These are phyloP conservation scores for Tachina grossa DNA, from an alignment of 2,888 invertebrate species.

Conservation along the genomic window DNA sequence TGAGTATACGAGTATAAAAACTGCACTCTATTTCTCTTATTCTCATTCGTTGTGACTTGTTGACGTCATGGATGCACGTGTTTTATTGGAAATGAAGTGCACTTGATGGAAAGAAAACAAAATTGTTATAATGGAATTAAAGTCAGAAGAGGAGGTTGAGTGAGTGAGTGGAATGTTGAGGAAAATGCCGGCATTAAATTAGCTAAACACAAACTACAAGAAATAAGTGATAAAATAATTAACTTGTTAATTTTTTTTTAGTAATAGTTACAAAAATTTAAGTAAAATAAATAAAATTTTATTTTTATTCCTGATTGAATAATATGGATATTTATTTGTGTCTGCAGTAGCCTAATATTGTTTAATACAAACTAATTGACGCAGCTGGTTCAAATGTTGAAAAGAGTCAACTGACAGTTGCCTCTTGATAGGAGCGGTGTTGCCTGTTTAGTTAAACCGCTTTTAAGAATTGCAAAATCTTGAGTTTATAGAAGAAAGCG, in stretches of 20 bases:
- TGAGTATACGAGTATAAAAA: background rate
- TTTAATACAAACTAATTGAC: no score
- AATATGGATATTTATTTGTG: no score
- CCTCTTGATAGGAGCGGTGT: no score
- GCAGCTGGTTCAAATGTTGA: no score
- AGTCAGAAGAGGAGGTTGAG: background rate
- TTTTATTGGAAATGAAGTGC: conserved; percentile 58
- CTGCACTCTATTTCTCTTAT: background rate
- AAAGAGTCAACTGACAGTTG: no score
- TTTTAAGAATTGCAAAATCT: no score
- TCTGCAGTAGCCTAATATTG: no score
- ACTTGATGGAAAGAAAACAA: background rate
- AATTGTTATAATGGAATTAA: background rate
- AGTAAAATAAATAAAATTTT: no score
- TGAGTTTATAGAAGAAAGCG: no score
- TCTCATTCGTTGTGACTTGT: conserved; percentile 5
- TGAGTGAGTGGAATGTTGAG: background rate
- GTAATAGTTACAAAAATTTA: no score
- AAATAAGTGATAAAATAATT: background rate
- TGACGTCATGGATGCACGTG: conserved; percentile 78
- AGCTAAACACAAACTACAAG: background rate
- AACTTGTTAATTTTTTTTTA: background rate
- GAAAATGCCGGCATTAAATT: conserved; percentile 38
- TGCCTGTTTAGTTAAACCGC: no score
- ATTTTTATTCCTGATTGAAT: no score